phyloP scores from a whole-genome alignment of 2,888 invertebrate species.

The Sarcophaga caerulescens region DNA sequence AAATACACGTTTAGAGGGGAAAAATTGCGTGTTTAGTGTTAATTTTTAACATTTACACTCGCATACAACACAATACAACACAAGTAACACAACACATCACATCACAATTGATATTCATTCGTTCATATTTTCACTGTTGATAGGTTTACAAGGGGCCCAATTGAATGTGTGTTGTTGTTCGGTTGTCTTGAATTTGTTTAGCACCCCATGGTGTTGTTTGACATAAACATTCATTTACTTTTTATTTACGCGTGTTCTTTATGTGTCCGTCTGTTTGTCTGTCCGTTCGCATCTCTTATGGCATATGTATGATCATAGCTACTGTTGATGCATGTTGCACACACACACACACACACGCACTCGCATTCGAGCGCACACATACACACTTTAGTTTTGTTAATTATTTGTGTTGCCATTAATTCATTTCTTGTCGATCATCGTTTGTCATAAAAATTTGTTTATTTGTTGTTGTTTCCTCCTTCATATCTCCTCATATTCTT shows the following conservation, averaged over 20 bases:
- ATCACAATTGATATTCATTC: slow-evolving; percentile 6
- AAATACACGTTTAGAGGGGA: background rate
- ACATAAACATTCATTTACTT: slow-evolving; percentile 61
- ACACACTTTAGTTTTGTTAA: slow-evolving; percentile 23
- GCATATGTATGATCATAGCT: too few species aligned
- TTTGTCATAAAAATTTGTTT: slow-evolving; percentile 64
- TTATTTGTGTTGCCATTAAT: slow-evolving; percentile 51
- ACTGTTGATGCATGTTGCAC: slow-evolving; percentile 43
- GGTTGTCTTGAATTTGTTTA: slow-evolving; percentile 16
- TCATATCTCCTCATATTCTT: slow-evolving; percentile 43
- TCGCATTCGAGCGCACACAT: too few species aligned
- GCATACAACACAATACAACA: background rate
- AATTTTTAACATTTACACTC: background rate
- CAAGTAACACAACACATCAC: background rate
- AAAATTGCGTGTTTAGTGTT: background rate
- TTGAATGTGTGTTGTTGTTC: background rate
- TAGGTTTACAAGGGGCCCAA: slow-evolving; percentile 56
- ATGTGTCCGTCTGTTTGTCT: background rate
- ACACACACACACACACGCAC: slow-evolving; percentile 17
- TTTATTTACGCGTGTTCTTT: slow-evolving; percentile 28
- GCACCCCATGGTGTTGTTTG: slow-evolving; percentile 57
- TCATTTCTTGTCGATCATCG: slow-evolving; percentile 49
- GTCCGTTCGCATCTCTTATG: too few species aligned
- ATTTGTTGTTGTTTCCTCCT: slow-evolving; percentile 48
- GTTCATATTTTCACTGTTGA: slow-evolving; percentile 59